These are phyloP conservation scores for Phenganax stokvisi DNA, from an alignment of 92 coral and sea anemone species.

Conservation along the genomic window DNA sequence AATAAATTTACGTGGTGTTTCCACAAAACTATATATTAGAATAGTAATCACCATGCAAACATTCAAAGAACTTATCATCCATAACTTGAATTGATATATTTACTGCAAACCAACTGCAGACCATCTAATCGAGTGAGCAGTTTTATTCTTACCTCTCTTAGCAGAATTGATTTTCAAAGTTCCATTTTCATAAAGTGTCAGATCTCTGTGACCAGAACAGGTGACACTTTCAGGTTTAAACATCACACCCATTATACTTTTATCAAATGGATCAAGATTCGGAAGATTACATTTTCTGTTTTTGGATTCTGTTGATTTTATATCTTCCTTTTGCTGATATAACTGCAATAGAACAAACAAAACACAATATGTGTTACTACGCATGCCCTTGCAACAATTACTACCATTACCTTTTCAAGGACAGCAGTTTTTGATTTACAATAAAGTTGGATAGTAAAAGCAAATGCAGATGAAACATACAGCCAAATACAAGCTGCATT, in stretches of 20 bases:
- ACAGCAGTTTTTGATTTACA: neutral
- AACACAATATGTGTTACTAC: neutral
- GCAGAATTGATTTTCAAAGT: slow-evolving; percentile 40
- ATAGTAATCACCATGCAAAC: no score
- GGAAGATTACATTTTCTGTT: slow-evolving; percentile 56
- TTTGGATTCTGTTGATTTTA: neutral
- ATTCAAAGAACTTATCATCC: no score
- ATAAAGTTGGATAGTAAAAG: neutral
- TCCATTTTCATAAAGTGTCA: slow-evolving; percentile 47
- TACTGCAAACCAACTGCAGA: neutral
- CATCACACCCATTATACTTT: slow-evolving; percentile 54
- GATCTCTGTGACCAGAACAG: slow-evolving; percentile 43
- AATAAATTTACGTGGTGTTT: no score
- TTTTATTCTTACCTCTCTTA: slow-evolving; percentile 42
- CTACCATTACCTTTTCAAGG: neutral
- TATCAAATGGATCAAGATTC: slow-evolving; percentile 58
- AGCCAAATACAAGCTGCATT: no score
- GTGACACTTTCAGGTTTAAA: slow-evolving; percentile 44
- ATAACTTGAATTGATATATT: neutral
- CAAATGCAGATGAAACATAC: no score
- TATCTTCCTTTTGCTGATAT: neutral
- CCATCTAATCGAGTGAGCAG: neutral
- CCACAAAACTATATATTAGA: no score
- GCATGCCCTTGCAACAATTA: neutral
- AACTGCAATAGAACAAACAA: neutral